phyloP scores from a whole-genome alignment of 2,113 vertebrate species.

The Brachypteracias leptosomus region DNA sequence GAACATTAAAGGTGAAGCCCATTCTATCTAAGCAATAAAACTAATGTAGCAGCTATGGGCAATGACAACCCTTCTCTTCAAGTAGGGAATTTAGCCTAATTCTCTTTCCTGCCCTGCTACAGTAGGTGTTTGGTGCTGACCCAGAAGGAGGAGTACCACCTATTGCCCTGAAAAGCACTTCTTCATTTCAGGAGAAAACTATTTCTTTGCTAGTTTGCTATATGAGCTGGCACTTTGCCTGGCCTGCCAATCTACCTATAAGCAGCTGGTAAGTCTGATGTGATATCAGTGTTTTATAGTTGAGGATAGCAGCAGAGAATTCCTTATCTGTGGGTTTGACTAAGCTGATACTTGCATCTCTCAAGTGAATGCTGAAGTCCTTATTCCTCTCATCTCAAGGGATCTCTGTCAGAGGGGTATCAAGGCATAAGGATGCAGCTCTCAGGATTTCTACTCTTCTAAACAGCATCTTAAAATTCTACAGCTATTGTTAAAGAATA shows the following conservation, averaged over 20 bases:
- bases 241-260: not conserved
- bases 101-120: not conserved
- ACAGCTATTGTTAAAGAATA: slow-evolving; percentile 4
- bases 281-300: not conserved
- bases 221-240: not conserved
- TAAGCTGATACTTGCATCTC: not conserved
- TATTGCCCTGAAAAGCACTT: not conserved
- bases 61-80: not conserved
- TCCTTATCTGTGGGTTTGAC: not conserved
- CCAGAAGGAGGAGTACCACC: not conserved
- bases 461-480: slow-evolving; percentile 6
- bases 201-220: not conserved
- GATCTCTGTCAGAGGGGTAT: not conserved
- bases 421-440: not conserved
- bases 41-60: not conserved
- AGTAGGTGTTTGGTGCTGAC: not conserved
- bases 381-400: not conserved
- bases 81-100: not conserved
- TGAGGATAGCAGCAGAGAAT: not conserved
- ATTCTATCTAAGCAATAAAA: not conserved
- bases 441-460: not conserved
- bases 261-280: not conserved
- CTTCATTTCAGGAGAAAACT: not conserved
- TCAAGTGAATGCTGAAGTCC: not conserved
- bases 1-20: not conserved